Base-by-base conservation (phyloP, 1,140 invertebrate genomes). In the Agraylea sexmaculata region DNA sequence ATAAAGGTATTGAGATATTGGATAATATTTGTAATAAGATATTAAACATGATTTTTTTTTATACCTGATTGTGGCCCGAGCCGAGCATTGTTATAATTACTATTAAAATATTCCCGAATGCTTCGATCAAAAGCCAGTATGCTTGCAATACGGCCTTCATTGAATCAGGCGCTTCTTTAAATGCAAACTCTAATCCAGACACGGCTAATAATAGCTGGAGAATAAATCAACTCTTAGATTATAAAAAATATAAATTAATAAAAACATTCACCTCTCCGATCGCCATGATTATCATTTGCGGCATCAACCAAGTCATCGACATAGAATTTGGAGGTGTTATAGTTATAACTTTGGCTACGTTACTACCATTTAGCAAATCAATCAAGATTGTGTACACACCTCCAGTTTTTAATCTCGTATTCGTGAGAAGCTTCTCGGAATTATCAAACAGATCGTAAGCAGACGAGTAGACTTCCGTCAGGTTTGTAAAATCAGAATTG, bases 101-200 rank as follows among this genome's bases (percentile, higher is more conserved):
- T 15, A 89, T 85, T 36, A 94, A 76, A 4, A 94, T 59, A 61
- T 97, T 94, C 15, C 93, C 93, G 53, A 91, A 71, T 1, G 92
- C 87, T 5, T 84, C 83, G 0, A 89, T 92, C 0, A 96, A 56
- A 18, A 93, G 66, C 86, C 89, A 97, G 2, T 76, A 73, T 4
- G 92, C 87, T 56, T 88, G 82, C 17, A 98, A 58, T 1, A 97
- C 74, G 0, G 90, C 87, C 55, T 92, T 95, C 89, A 96, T 93
- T 43, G 77, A 83, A n/a, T 64, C 57, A 1, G 91, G 91, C 0
- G 90, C 83, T 71, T 94, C 77, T 5, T 79, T 80, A 58, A 93
- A 96, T 0, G 87, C 85, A 63, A 95, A 95, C 51, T 91, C 83
- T 7, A 93, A 68, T 7, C 90, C 91, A 1, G 88, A 94, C 11